Evolutionary conservation across 2,888 invertebrate genomes (phyloP), one percentile per base, ranked within the genome.

Genomic region (Protodeltote pygarga): DNA sequence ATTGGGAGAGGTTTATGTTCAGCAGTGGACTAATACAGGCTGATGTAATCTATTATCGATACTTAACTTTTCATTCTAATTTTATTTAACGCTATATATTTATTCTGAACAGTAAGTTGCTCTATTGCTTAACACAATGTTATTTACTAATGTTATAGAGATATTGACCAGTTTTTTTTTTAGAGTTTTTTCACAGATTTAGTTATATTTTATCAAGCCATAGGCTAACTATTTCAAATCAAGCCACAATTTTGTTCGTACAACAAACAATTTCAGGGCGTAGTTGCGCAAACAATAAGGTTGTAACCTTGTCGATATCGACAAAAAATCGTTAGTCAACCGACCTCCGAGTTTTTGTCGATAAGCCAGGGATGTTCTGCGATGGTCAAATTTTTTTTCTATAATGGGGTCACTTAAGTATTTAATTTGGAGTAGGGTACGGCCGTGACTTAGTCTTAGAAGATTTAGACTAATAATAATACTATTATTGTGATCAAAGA

Each of bases 251-350:
- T 38, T n/a, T 14, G 27, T 17, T 27, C 15, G 37, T 33, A 58
- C 47, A 19, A 54, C 35, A 37, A 47, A 37, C 39, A 32, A 39
- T 50, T 60, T 60, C 60, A 60, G 65, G 68, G 68, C 50, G 23
- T 11, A 40, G 21, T 66, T 67, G 47, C 51, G 57, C 52, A 67
- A 64, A 48, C 51, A 55, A 42, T 64, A 66, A 64, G 66, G 68
- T 68, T 66, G 60, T 61, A 57, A 57, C 66, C 66, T 66, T 66
- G 66, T 57, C 34, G 49, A 50, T 45, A 53, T 67, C 39, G 57
- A 68, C 47, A 66, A 66, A 66, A 66, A 66, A 54, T 52, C 23
- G 29, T 61, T 64, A 65, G 68, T 66, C 66, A 49, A 54, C 57
- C 49, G 66, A 64, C 66, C 53, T 64, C 65, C 37, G 46, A 28